These are phyloP conservation scores for Prietella phreatophila DNA, from an alignment of 2,113 vertebrate species.

Conservation along the genomic window DNA sequence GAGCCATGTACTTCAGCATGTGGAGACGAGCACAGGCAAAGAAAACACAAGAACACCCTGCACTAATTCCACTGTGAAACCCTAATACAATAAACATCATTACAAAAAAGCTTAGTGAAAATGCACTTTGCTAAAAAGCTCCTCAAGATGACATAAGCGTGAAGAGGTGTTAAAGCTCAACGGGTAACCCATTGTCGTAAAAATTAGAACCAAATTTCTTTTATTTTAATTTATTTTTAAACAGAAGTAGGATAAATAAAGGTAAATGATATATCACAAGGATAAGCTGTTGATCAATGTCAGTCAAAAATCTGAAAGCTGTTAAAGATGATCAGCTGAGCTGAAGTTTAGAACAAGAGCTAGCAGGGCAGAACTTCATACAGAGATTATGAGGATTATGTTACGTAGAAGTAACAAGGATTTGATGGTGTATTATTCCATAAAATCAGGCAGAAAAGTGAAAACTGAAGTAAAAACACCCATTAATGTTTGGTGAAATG, in stretches of 20 bases:
- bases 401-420: neutral
- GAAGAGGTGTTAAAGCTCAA: neutral
- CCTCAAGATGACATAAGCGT: neutral
- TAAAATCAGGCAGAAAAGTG: neutral
- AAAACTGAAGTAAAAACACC: neutral
- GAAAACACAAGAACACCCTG: neutral
- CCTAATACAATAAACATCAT: neutral
- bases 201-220: neutral
- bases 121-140: neutral
- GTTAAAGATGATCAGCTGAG: neutral
- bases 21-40: neutral
- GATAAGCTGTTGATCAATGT: neutral
- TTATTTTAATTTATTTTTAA: neutral
- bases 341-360: neutral
- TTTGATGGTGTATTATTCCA: neutral
- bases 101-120: neutral
- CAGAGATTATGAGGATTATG: neutral
- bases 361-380: neutral
- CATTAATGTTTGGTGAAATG: neutral
- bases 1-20: neutral
- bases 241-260: neutral
- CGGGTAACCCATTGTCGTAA: neutral
- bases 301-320: neutral
- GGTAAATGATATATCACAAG: neutral
- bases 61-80: neutral